These are phyloP conservation scores for Aphodius sticticus DNA, from an alignment of 2,888 invertebrate species.

Conservation along the genomic window DNA sequence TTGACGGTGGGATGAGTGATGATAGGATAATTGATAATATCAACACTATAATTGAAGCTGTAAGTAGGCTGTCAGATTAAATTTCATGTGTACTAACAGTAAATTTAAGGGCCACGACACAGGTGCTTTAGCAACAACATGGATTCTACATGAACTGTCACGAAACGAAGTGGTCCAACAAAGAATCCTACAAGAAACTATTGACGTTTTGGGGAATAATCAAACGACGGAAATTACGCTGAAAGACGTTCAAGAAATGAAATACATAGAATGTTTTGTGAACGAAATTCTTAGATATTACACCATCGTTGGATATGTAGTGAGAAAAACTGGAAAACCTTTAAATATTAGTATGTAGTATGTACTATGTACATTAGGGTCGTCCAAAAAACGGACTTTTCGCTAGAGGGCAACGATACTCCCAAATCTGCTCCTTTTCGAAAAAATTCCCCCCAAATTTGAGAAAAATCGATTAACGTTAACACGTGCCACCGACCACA, in stretches of 20 bases:
- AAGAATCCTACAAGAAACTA: background rate
- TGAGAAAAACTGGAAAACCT: too few relatives aligned
- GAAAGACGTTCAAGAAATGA: background rate
- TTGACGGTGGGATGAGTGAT: background rate
- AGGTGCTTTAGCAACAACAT: background rate
- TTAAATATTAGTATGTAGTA: too few relatives aligned
- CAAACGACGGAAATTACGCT: background rate
- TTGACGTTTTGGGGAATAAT: background rate
- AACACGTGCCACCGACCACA: too few relatives aligned
- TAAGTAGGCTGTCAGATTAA: background rate
- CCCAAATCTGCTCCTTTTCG: too few relatives aligned
- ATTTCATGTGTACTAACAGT: background rate
- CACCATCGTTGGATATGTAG: too few relatives aligned
- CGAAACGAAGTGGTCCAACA: background rate
- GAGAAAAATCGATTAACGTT: too few relatives aligned
- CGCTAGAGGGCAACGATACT: too few relatives aligned
- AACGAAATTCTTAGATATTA: background rate
- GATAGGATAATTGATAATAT: background rate
- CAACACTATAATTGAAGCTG: background rate
- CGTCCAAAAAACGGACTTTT: too few relatives aligned
- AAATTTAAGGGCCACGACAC: background rate
- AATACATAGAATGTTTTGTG: background rate
- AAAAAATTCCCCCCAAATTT: too few relatives aligned
- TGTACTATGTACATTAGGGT: too few relatives aligned
- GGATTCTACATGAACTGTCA: background rate